These are phyloP conservation scores for Mystacornis crossleyi DNA, from an alignment of 2,113 vertebrate genomes.

Conservation along the genomic window DNA sequence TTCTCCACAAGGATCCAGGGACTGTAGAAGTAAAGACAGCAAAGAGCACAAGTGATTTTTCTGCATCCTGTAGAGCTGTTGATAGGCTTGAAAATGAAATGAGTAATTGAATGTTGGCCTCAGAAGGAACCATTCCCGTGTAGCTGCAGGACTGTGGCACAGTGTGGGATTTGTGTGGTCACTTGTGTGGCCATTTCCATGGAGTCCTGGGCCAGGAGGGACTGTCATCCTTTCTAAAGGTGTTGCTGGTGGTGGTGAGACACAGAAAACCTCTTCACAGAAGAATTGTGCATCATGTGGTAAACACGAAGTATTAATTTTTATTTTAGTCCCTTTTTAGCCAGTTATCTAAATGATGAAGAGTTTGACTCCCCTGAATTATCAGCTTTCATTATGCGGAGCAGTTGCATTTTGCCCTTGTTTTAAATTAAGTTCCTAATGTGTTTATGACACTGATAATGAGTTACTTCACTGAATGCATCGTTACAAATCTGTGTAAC, in stretches of 20 bases:
- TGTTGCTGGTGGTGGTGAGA: neutral
- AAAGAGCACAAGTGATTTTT: neutral
- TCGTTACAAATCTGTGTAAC: neutral
- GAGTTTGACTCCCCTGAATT: neutral
- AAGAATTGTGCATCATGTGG: neutral
- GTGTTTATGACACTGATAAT: neutral
- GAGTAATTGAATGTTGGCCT: neutral
- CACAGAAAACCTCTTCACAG: neutral
- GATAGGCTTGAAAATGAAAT: neutral
- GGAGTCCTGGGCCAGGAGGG: neutral
- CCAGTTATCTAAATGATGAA: neutral
- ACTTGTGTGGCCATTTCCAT: neutral
- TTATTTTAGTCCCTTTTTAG: neutral
- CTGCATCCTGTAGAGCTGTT: neutral
- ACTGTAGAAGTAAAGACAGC: neutral
- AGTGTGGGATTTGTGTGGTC: neutral
- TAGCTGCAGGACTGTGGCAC: neutral
- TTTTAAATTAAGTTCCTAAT: neutral
- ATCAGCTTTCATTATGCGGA: neutral
- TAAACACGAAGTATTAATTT: neutral
- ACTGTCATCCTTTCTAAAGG: neutral
- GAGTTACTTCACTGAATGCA: neutral
- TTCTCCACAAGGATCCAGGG: neutral
- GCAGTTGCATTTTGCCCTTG: neutral
- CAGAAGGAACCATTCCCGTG: neutral